These are phyloP conservation scores for Papilio xuthus DNA, from an alignment of 1,140 invertebrate genomes.

Conservation along the genomic window DNA sequence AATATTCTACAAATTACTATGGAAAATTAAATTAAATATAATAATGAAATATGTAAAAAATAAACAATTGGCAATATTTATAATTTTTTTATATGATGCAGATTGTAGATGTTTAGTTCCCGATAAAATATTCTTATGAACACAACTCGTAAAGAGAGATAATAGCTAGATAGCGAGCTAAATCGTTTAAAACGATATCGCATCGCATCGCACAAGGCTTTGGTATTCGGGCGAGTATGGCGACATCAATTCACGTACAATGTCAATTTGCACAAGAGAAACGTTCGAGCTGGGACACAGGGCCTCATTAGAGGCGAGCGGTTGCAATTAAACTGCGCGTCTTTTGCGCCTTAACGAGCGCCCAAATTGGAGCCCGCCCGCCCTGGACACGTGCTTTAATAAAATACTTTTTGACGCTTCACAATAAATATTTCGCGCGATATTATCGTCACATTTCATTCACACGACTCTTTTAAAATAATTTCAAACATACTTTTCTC, in stretches of 20 bases:
- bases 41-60: background rate
- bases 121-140: background rate
- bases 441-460: slow-evolving; percentile 43
- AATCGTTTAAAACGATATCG: slow-evolving; percentile 32
- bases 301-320: slow-evolving; percentile 75
- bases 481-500: background rate
- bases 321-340: slow-evolving; percentile 77
- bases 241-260: slow-evolving; percentile 74
- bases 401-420: slow-evolving; percentile 58
- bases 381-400: slow-evolving; percentile 63
- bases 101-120: background rate
- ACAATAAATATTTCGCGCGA: slow-evolving; percentile 58
- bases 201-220: slow-evolving; percentile 44
- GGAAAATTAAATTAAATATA: background rate
- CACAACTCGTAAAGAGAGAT: background rate
- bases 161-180: background rate
- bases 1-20: too few species aligned
- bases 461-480: background rate
- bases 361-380: slow-evolving; percentile 69
- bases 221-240: slow-evolving; percentile 59
- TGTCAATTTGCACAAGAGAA: slow-evolving; percentile 74
- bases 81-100: background rate
- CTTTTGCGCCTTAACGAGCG: slow-evolving; percentile 77
- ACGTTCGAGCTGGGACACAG: slow-evolving; percentile 64
- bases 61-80: background rate